Evolutionary conservation across 2,888 invertebrate species (phyloP).

Genomic region (Drosophila peninsularis): DNA sequence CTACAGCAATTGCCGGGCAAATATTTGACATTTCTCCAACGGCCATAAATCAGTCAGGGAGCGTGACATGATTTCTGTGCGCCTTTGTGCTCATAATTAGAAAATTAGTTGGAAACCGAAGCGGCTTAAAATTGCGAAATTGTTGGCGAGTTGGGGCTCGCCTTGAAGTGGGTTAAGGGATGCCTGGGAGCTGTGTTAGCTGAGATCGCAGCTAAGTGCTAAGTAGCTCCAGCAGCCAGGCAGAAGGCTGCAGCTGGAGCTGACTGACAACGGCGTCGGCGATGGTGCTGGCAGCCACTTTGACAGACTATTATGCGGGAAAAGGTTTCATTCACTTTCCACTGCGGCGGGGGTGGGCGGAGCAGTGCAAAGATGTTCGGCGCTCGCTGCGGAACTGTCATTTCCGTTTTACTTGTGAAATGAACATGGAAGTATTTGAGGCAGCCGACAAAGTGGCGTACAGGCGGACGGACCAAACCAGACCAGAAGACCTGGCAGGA

Average conservation of each 20-base stretch:
- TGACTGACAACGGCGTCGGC: constrained; percentile 38
- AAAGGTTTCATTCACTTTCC: constrained; percentile 83
- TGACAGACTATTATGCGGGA: constrained; percentile 82
- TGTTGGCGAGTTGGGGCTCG: constrained; percentile 8
- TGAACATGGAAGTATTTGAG: constrained; percentile 79
- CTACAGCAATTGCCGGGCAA: constrained; percentile 43
- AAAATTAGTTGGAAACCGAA: constrained; percentile 75
- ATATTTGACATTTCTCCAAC: constrained; percentile 84
- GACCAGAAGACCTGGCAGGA: constrained; percentile 23
- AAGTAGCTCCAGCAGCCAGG: constrained; percentile 33
- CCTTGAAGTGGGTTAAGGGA: constrained; percentile 37
- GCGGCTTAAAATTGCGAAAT: constrained; percentile 37
- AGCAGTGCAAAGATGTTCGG: constrained; percentile 62
- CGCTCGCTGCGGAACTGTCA: constrained; percentile 82
- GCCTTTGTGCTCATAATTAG: constrained; percentile 83
- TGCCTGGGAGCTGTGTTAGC: constrained; percentile 1
- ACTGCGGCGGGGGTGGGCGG: constrained; percentile 19
- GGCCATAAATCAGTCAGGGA: constrained; percentile 84
- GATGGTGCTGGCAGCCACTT: constrained; percentile 57
- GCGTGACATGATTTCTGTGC: constrained; percentile 83
- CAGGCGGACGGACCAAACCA: constrained; percentile 49
- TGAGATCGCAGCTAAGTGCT: constrained; percentile 57
- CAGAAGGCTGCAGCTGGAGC: constrained; percentile 29
- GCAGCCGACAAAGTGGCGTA: constrained; percentile 75
- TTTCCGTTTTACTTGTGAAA: constrained; percentile 83